Base-by-base conservation (phyloP, 2,888 invertebrate genomes). In the Hyles lineata region DNA sequence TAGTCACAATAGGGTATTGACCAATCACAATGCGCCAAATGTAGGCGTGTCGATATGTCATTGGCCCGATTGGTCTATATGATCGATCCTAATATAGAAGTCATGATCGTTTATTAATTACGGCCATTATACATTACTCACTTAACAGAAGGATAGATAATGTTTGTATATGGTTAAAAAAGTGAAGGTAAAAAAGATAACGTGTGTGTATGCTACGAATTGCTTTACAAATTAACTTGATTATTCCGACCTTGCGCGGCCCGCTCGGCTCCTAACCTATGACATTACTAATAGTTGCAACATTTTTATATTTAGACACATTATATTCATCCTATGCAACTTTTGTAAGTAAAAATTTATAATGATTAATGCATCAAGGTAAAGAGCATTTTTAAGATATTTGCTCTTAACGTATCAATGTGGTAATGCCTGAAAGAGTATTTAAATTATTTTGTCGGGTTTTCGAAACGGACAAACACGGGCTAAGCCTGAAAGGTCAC, bases 241-340 rank as follows among this genome's bases (percentile, higher is more conserved):
- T 67, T 50, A 67, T 67, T 67, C 67, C 50, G 67, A 67, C 67
- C 67, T 67, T 67, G 67, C 43, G 15, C 67, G 23, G 23, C 50
- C 67, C 43, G 23, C 43, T 21, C 67, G 17, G 67, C 67, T 7
- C 15, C 67, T 67, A 67, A 67, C 67, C 67, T 67, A 67, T 67
- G 67, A 67, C 50, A 67, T 67, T 67, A 43, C 15, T 67, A 15
- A 6, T 8, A n/a, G 50, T 67, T 67, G 67, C 67, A 67, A 50
- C 43, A 67, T 67, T 43, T 50, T 67, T 67, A 67, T 50, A 67
- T 23, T 50, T 50, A 67, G 25, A 67, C 17, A 25, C 23, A 9
- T n/a, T n/a, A n/a, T 29, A 17, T 60, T 67, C 7, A 23, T 50
- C 17, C 55, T 55, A 6, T 67, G 21, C 67, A 50, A 43, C 67